Base-by-base conservation (phyloP, 2,113 vertebrate genomes). In the Toxotes chatareus region DNA sequence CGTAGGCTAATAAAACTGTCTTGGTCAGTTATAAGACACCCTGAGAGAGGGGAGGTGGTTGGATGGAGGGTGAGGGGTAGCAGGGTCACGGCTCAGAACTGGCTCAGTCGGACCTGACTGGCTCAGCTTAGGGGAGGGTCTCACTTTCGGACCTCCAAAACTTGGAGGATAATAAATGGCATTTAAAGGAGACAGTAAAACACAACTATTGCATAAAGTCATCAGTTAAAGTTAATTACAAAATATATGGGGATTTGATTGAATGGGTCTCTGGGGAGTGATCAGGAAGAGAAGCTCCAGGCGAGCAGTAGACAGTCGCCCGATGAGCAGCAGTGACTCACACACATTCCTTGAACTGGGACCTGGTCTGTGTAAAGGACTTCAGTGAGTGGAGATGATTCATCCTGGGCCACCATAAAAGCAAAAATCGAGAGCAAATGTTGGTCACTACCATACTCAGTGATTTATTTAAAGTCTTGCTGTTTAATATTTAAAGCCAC, bases 341-440 rank as follows among this genome's bases (percentile, higher is more conserved):
- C 85, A 88, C 76, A 74, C 91, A 94, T 92, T 94, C 90, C 89
- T 89, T 72, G 31, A 88, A 87, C 65, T 57, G 83, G 87, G 92
- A 92, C 92, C 94, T 95, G 94, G 92, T 93, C 91, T 95, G 86
- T 91, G 92, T 95, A 93, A 94, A 92, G 82, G 75, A 88, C 88
- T 89, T 79, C 75, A 88, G 86, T 74, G 75, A 85, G 85, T 4
- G 1, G 51, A n/a, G 65, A 88, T 92, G 90, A 92, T 92, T 92
- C 92, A 93, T 92, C 76, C 55, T 12, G 9, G n/a, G 59, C 66
- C 47, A 38, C 71, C 68, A 73, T 86, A 47, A 92, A 89, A 85
- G 79, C 66, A 86, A 76, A 86, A 68, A 44, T 64, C 60, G 77
- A 82, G 76, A 84, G 83, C 56, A 2, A 82, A 80, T 56, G 32